These are phyloP conservation scores for Hyperoodon ampullatus DNA, from an alignment of 2,113 vertebrate genomes.

Conservation along the genomic window DNA sequence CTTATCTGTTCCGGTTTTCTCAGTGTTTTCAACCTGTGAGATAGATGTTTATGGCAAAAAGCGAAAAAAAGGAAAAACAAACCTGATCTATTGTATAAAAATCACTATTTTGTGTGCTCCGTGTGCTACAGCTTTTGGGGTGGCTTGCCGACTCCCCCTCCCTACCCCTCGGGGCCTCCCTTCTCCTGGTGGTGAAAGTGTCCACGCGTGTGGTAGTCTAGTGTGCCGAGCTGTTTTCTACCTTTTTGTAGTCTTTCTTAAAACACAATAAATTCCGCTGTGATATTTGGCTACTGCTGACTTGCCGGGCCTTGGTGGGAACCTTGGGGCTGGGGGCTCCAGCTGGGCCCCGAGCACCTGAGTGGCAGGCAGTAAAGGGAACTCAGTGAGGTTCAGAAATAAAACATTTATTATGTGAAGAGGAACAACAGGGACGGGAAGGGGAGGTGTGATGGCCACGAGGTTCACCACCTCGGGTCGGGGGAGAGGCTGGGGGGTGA, in stretches of 20 bases:
- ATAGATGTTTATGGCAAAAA: constrained; percentile 82
- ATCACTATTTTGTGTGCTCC: constrained; percentile 83
- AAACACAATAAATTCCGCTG: constrained; percentile 85
- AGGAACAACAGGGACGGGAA: not conserved
- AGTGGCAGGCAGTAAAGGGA: not conserved
- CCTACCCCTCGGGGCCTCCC: constrained; percentile 43
- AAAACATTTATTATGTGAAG: constrained; percentile 82
- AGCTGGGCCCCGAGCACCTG: not conserved
- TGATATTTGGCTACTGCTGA: constrained; percentile 78
- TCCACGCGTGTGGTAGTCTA: constrained; percentile 78
- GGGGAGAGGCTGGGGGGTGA: not conserved
- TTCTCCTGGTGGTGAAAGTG: constrained; percentile 73
- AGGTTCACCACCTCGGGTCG: not conserved
- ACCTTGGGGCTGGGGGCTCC: not conserved
- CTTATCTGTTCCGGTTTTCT: constrained; percentile 86
- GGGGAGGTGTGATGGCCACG: not conserved
- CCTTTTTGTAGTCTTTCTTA: constrained; percentile 88
- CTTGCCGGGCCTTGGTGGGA: not conserved
- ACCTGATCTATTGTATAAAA: constrained; percentile 79
- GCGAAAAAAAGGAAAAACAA: not conserved
- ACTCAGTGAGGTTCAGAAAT: constrained; percentile 64
- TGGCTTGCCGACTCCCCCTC: constrained; percentile 57
- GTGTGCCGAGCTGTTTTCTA: constrained; percentile 85
- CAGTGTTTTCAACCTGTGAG: constrained; percentile 83
- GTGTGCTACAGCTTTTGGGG: constrained; percentile 76